Evolutionary conservation across 2,888 invertebrate genomes (phyloP), one percentile per base, ranked within the genome.

Genomic region (Chymomyza caudatula): DNA sequence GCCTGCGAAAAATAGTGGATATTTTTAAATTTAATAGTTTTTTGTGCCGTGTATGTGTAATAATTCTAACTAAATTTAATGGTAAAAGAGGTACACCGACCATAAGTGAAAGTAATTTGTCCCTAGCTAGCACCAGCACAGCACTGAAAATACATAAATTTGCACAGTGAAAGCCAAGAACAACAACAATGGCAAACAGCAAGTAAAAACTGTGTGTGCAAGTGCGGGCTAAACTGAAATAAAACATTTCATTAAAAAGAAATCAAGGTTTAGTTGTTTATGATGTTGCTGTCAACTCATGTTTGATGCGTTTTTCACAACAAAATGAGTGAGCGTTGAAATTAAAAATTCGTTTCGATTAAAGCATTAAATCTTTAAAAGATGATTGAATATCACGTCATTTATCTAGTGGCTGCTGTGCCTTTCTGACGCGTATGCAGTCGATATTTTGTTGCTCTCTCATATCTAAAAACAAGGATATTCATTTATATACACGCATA

Each of bases 131-230:
- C 15, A 17, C 15, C 2, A 6, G 29, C 55, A 4, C 2, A 8
- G 23, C 37, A 5, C n/a, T 11, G 1, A 6, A 6, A 19, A 11
- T 4, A 15, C 6, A 19, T 8, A 22, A 58, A 37, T 22, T 43
- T 52, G 43, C 37, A 15, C 20, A 67, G 72, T 59, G 70, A 70
- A 70, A 68, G 70, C 70, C 15, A 70, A 62, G 70, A 70, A 72
- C 67, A 15, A 84, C 73, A 47, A 62, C 65, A 78, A 13, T 13
- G 20, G 8, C 22, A 80, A 86, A 81, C 86, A 86, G 80, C 82
- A 80, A 80, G 77, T 19, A 20, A 20, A 6, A 20, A 4, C 19
- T 6, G 49, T 84, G 61, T 54, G 20, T 56, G 57, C 52, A 47
- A 17, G 57, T 6, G 15, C 19, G 67, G 70, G 67, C 83, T 75